Conservation (phyloP, 2,113 vertebrate species). For the Piaya cayana region DNA sequence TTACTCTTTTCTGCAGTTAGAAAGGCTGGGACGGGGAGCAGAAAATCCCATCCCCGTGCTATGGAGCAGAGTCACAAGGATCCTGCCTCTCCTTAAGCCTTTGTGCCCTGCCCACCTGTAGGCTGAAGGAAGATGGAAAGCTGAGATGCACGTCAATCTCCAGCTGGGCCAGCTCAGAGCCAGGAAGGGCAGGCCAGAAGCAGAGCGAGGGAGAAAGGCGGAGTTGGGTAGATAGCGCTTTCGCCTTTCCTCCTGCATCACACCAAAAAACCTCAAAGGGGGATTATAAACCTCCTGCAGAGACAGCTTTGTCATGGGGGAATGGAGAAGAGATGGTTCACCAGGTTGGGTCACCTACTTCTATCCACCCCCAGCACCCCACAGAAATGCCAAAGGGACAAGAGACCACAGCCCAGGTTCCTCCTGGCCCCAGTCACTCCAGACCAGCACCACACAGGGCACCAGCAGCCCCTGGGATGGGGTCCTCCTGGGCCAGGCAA, state of each 20-base stretch:
- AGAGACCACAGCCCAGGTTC: neutral
- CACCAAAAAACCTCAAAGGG: neutral
- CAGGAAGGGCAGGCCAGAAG: neutral
- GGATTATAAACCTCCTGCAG: slow-evolving; percentile 20
- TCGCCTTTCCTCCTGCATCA: neutral
- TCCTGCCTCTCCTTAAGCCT: neutral
- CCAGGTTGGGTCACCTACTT: neutral
- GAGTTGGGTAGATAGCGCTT: neutral
- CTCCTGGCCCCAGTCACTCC: neutral
- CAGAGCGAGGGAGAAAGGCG: neutral
- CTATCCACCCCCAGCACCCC: neutral
- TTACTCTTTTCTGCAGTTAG: neutral
- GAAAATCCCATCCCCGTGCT: neutral
- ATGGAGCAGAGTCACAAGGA: neutral
- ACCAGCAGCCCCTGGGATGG: neutral
- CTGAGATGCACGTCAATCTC: neutral
- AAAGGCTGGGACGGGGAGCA: neutral
- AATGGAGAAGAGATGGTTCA: neutral
- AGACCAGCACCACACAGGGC: neutral
- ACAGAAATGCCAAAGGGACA: neutral
- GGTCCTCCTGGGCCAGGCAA: neutral
- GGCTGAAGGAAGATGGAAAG: neutral
- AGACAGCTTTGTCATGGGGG: neutral
- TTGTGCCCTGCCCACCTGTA: neutral
- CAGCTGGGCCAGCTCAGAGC: neutral